These are phyloP conservation scores for Drosophila lutescens DNA, from an alignment of 2,888 invertebrate genomes.

Conservation along the genomic window DNA sequence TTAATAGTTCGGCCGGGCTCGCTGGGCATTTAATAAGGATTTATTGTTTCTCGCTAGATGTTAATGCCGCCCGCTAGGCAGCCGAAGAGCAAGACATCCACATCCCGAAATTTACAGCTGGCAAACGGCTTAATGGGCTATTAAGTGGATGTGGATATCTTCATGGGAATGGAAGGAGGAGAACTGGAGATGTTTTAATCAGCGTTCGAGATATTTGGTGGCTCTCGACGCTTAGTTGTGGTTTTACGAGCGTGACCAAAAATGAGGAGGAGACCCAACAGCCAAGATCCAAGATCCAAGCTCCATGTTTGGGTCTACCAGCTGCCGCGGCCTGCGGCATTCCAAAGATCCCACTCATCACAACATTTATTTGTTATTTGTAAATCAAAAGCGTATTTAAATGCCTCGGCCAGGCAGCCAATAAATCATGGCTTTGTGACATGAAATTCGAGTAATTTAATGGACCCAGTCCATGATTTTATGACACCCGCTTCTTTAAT, in stretches of 20 bases:
- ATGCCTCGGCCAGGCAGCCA: slow-evolving; percentile 60
- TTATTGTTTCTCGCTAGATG: slow-evolving; percentile 76
- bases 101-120: slow-evolving; percentile 62
- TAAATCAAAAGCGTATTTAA: slow-evolving; percentile 78
- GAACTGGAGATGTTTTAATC: slow-evolving; percentile 70
- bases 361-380: slow-evolving; percentile 80
- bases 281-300: neutral
- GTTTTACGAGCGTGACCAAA: slow-evolving; percentile 73
- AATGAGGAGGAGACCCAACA: slow-evolving; percentile 23
- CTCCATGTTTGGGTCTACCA: slow-evolving; percentile 11
- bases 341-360: slow-evolving; percentile 79
- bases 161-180: slow-evolving; percentile 31
- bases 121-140: slow-evolving; percentile 75
- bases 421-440: slow-evolving; percentile 76
- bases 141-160: slow-evolving; percentile 77
- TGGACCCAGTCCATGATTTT: slow-evolving; percentile 52
- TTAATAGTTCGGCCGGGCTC: slow-evolving; percentile 66
- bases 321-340: slow-evolving; percentile 72
- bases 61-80: slow-evolving; percentile 56
- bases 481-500: slow-evolving; percentile 79
- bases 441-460: slow-evolving; percentile 75
- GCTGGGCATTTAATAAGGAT: slow-evolving; percentile 76
- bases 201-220: slow-evolving; percentile 53
- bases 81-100: slow-evolving; percentile 7
- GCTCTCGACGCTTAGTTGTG: slow-evolving; percentile 75